Evolutionary conservation across 2,113 vertebrate genomes (phyloP), one percentile per base, ranked within the genome.

Genomic region (Lutjanus erythropterus): DNA sequence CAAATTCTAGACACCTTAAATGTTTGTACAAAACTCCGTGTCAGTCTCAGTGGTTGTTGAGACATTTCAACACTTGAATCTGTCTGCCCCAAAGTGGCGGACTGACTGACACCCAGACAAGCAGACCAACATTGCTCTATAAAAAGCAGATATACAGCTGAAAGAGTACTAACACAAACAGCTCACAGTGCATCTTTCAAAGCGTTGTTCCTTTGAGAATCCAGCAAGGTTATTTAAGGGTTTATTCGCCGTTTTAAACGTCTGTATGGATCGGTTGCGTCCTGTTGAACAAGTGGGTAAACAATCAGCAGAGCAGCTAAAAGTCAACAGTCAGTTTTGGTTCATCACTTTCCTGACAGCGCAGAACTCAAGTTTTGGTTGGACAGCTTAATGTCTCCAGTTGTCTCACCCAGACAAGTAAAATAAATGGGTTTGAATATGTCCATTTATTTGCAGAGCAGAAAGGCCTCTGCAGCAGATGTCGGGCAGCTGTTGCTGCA

Each of bases 401-500:
- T 64, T 77, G 61, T 81, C 61, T 81, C 33, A 52, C 3, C 1
- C 52, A 61, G 78, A 75, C 31, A 81, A 56, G 55, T 55, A 6
- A 62, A 68, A 81, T 58, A 41, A 58, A 61, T 74, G 50, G 49
- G 33, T 59, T 53, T 64, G 62, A 46, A 69, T 50, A 52, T 37
- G 21, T 68, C 61, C 9, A 69, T 42, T 65, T 69, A 16, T 52
- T 64, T 31, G 52, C 3, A 25, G 27, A 59, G 49, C 62, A 62
- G 31, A 50, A 73, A 50, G 49, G 39, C 41, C 31, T 56, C 9
- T 0, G 56, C 47, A 47, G 68, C 52, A 69, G 58, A 84, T 74
- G 46, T 73, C 16, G 5, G 33, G 11, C 50, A 41, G 60, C 41
- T 42, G 33, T 49, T 56, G 7, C 67, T 56, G 16, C 42, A 19